Evolutionary conservation across 2,113 vertebrate genomes (phyloP), one percentile per base, ranked within the genome.

Genomic region (Galeopterus variegatus): DNA sequence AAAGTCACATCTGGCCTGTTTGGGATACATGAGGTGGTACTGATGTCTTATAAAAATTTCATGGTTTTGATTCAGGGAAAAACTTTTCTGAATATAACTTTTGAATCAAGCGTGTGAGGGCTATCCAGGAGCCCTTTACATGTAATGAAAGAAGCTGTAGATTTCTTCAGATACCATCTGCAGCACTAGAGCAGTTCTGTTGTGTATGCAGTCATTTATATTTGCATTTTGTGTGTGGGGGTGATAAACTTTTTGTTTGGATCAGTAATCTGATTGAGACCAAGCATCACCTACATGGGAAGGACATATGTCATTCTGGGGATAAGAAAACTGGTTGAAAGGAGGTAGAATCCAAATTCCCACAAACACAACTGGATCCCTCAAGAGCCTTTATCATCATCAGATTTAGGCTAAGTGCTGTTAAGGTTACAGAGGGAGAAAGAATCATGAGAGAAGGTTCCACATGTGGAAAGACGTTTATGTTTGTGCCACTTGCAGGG

Each of bases 131-230:
- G 23, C 23, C 50, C 48, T 72, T 70, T 10, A 1, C 5, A 2
- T 36, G 28, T 69, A 24, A 48, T 48, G 52, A 70, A 13, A 54
- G 69, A 19, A 60, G 13, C 45, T 9, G 1, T 90, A 77, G n/a
- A 8, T 62, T 58, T 79, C 31, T 13, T 28, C 13, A 58, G 36
- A 11, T 33, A 3, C 1, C 33, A 79, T 0, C 11, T 45, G 33
- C 18, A n/a, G 8, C 9, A 1, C 6, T 23, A 45, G 50, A 26
- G 14, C 64, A 31, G 3, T 50, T 76, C 6, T 2, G 0, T 28
- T 21, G 3, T 8, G 8, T 31, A 2, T 10, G 45, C 50, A n/a
- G 48, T 62, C n/a, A 6, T 26, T 92, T 70, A 14, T 79, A 6
- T 45, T 52, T 11, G 50, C 48, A 8, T 76, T 62, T 10, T n/a